Evolutionary conservation across 2,797 vertebrate genomes (phyloP).

Genomic region (Paratrypauchen microcephalus): DNA sequence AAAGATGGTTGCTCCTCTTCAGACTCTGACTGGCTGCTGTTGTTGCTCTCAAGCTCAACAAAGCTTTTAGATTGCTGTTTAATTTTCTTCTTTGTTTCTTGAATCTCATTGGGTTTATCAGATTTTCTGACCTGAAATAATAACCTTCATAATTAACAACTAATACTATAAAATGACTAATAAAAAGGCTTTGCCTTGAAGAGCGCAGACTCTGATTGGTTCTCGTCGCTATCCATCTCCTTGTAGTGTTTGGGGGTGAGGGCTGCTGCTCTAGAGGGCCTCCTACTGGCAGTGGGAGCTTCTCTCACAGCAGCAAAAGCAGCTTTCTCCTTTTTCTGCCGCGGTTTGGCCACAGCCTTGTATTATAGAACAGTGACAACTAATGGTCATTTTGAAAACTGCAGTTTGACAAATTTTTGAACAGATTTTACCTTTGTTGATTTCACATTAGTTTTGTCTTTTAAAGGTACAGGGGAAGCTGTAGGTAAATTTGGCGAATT

Average conservation of each 20-base stretch:
- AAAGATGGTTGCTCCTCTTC: constrained; percentile 23
- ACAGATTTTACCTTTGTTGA: constrained; percentile 49
- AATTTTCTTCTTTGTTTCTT: constrained; percentile 26
- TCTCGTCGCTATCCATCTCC: constrained; percentile 80
- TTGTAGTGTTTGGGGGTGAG: constrained; percentile 78
- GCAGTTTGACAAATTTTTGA: constrained; percentile 9
- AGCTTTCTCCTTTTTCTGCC: constrained; percentile 20
- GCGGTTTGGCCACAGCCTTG: constrained; percentile 25
- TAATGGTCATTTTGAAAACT: constrained; percentile 44
- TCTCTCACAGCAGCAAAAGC: constrained; percentile 14
- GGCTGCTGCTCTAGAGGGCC: constrained; percentile 58
- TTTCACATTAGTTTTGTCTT: constrained; percentile 40
- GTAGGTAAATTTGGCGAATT: constrained; percentile 36
- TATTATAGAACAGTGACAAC: constrained; percentile 52
- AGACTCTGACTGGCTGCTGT: constrained; percentile 48
- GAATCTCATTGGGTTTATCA: constrained; percentile 15
- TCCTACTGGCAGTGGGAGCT: constrained; percentile 30
- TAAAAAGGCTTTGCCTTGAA: constrained; percentile 45
- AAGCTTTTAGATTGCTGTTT: constrained; percentile 68
- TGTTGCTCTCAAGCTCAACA: constrained; percentile 72
- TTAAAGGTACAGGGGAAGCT: constrained; percentile 38
- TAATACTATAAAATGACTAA: neutral
- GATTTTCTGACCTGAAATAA: constrained; percentile 21
- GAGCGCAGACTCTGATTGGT: constrained; percentile 57
- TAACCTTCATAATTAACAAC: neutral